Evolutionary conservation across 2,888 invertebrate species (phyloP).

Genomic region (Plutella xylostella): DNA sequence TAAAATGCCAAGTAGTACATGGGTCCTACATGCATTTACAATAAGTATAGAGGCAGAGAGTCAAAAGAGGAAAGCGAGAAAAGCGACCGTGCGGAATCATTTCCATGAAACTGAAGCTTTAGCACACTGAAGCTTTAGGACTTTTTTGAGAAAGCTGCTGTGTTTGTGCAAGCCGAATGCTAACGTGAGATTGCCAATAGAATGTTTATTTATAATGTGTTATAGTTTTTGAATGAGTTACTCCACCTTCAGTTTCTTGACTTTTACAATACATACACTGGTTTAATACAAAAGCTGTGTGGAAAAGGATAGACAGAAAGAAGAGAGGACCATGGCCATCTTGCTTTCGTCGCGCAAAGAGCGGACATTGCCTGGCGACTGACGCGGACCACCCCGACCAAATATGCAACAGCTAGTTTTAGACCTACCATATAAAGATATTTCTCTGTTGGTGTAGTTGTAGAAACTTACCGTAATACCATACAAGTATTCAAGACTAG

Average conservation of each 20-base stretch:
- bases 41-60: neutral
- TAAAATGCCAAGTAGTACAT: no score
- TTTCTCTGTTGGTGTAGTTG: no score
- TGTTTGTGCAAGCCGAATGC: no score
- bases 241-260: conserved; percentile 50
- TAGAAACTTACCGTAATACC: no score
- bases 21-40: neutral
- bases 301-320: conserved; percentile 36
- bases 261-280: conserved; percentile 1
- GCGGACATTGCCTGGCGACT: conserved; percentile 39
- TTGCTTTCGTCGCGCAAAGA: conserved; percentile 57
- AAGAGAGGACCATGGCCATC: conserved; percentile 58
- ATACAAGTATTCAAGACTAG: no score
- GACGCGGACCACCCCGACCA: conserved; percentile 23
- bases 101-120: conserved; percentile 27
- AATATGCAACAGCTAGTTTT: neutral
- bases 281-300: conserved; percentile 22
- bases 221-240: conserved; percentile 9
- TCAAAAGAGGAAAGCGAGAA: conserved; percentile 34
- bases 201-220: conserved; percentile 2
- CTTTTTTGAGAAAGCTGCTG: neutral
- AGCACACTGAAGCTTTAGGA: conserved; percentile 25
- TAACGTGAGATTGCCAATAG: neutral
- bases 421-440: neutral
- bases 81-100: conserved; percentile 25